phyloP scores from a whole-genome alignment of 2,888 invertebrate species.

The Cephus sareptanus region DNA sequence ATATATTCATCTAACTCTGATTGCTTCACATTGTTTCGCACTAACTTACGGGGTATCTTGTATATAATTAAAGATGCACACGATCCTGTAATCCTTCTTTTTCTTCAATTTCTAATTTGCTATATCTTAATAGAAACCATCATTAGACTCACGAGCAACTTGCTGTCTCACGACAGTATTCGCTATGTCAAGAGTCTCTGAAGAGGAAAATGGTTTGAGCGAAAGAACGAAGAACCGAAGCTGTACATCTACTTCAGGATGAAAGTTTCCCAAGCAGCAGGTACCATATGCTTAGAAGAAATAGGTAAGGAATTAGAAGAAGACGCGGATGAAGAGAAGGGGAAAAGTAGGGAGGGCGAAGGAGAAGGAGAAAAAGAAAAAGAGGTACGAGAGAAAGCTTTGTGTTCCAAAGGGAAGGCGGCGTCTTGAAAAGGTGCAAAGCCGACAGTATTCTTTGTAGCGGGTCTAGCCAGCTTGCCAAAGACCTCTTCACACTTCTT shows the following conservation, averaged over 20 bases:
- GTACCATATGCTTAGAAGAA: not conserved
- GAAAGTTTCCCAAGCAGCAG: not conserved
- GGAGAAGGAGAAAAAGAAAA: slow-evolving; percentile 20
- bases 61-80: no score
- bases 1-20: no score
- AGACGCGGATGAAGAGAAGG: slow-evolving; percentile 15
- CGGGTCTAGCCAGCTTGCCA: slow-evolving; percentile 53
- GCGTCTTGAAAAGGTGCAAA: slow-evolving; percentile 65
- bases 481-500: slow-evolving; percentile 58
- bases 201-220: not conserved
- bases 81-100: no score
- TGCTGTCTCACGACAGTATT: not conserved
- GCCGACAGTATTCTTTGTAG: slow-evolving; percentile 65
- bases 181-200: not conserved
- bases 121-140: not conserved
- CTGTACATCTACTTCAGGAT: not conserved
- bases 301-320: slow-evolving; percentile 10
- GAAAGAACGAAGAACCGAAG: not conserved
- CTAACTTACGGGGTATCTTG: no score
- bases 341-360: not conserved
- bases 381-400: slow-evolving; percentile 16
- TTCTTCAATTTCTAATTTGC: not conserved
- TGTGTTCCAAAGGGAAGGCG: slow-evolving; percentile 44
- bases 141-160: not conserved
- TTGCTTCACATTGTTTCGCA: no score